phyloP scores from a whole-genome alignment of 2,113 vertebrate genomes.

The Eulemur rufifrons region DNA sequence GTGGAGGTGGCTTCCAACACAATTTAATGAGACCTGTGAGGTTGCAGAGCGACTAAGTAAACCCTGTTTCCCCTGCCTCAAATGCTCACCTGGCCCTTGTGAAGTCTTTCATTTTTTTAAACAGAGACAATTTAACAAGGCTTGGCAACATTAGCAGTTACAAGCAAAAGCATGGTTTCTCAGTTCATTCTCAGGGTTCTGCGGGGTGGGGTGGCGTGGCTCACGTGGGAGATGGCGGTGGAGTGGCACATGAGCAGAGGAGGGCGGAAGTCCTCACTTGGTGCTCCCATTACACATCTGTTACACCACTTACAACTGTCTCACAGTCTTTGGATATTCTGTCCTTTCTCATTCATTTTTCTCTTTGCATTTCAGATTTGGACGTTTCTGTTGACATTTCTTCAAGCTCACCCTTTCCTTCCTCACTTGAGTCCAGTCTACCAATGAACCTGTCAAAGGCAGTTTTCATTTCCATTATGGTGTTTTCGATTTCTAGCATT shows the following conservation, averaged over 20 bases:
- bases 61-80: not conserved
- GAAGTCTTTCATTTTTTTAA: not conserved
- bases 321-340: not conserved
- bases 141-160: not conserved
- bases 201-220: rapidly evolving
- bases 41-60: not conserved
- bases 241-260: not conserved
- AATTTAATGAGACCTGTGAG: not conserved
- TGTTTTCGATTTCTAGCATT: not conserved
- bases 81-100: not conserved
- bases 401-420: not conserved
- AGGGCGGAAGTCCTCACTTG: not conserved
- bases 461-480: not conserved
- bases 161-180: not conserved
- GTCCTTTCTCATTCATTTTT: not conserved
- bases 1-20: not conserved
- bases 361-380: not conserved
- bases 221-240: not conserved
- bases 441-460: not conserved
- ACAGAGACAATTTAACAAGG: not conserved
- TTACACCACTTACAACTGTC: not conserved
- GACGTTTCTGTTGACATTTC: not conserved
- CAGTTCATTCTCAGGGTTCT: not conserved
- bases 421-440: not conserved
- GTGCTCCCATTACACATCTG: not conserved